Evolutionary conservation across 1,140 invertebrate genomes (phyloP).

Genomic region (Aphaenogaster floridana): DNA sequence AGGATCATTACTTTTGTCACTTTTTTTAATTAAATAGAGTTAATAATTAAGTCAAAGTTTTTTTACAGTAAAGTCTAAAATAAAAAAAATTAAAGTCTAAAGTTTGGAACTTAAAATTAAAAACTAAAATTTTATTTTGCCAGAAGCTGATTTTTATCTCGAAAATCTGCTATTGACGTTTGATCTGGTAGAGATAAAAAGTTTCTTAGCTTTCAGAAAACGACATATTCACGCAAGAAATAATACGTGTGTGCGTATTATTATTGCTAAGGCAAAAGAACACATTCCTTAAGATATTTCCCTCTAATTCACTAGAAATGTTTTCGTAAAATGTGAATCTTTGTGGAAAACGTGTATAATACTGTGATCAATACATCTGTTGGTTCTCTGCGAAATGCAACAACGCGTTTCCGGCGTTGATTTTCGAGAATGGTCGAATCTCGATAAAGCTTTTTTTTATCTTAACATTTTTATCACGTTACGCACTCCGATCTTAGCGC

Average conservation of each 20-base stretch:
- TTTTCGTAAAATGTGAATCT: constrained; percentile 28
- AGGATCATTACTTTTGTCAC: neutral
- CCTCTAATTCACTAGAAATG: constrained; percentile 2
- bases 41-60: neutral
- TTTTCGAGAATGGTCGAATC: neutral
- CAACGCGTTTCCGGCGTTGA: neutral
- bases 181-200: neutral
- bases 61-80: neutral
- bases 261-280: constrained; percentile 42
- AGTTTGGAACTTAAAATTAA: neutral
- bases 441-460: constrained; percentile 25
- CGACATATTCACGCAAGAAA: neutral
- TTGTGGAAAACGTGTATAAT: constrained; percentile 22
- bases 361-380: constrained; percentile 37
- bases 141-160: neutral
- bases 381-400: neutral
- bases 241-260: constrained; percentile 1
- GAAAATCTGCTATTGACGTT: neutral
- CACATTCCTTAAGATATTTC: constrained; percentile 61
- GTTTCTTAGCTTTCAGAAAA: neutral
- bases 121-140: neutral
- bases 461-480: neutral
- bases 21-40: neutral
- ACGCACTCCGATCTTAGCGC: constrained; percentile 13
- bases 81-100: neutral